A percentile compares a stretch with the other conserved stretches of the same genome.
phyloP scores from a whole-genome alignment of 92 coral and sea anemone species.

The Palythoa grandis region DNA sequence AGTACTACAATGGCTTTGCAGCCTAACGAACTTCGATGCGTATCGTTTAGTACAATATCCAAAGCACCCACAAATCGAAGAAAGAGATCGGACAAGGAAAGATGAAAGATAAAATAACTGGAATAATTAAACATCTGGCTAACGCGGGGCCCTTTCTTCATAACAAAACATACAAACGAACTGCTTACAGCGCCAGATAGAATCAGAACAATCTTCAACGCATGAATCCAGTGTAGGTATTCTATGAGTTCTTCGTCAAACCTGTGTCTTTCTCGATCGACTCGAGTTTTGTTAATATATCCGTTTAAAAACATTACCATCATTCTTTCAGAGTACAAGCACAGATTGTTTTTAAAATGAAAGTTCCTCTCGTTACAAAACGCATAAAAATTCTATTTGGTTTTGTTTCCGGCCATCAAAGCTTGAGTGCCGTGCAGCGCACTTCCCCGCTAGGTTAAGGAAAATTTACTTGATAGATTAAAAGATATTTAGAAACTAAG shows the following conservation, averaged over 20 bases:
- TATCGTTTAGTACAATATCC: neutral
- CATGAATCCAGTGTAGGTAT: conserved; percentile 7
- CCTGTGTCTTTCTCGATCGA: conserved; percentile 1
- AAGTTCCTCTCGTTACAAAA: neutral
- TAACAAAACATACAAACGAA: conserved; percentile 65
- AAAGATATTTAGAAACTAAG: too few relatives aligned
- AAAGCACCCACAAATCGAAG: conserved; percentile 43
- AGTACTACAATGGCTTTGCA: conserved; percentile 62
- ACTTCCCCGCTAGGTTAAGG: too few relatives aligned
- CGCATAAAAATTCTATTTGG: too few relatives aligned
- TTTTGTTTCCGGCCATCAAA: too few relatives aligned
- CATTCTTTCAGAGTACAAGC: neutral
- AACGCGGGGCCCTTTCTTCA: conserved; percentile 29
- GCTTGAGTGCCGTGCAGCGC: too few relatives aligned
- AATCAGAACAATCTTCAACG: conserved; percentile 22
- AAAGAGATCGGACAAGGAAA: conserved; percentile 57
- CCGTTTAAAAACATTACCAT: neutral
- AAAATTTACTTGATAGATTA: too few relatives aligned
- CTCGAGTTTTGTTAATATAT: neutral
- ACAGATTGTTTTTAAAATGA: neutral
- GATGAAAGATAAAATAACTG: conserved; percentile 49
- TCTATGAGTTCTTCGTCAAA: conserved; percentile 6
- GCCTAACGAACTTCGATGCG: neutral
- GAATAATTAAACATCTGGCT: conserved; percentile 19
- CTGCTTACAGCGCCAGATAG: conserved; percentile 58